Conservation (phyloP, 2,113 vertebrate genomes). For the Motacilla tschutschensis region DNA sequence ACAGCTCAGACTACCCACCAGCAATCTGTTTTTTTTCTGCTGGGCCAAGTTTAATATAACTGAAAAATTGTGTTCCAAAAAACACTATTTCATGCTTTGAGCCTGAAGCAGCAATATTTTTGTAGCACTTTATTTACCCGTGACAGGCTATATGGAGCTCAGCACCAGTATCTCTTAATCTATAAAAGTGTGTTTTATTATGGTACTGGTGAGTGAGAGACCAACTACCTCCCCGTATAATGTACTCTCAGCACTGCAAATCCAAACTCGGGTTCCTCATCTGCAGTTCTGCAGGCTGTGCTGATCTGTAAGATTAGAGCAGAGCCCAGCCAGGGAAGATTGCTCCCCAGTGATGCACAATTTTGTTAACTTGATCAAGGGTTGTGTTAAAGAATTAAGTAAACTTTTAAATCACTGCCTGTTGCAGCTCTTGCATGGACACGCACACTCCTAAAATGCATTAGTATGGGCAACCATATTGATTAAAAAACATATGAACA, state of each 20-base stretch:
- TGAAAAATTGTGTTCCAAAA: neutral
- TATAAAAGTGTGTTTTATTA: neutral
- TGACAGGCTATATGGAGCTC: neutral
- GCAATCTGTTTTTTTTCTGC: neutral
- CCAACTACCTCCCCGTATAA: neutral
- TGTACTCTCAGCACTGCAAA: neutral
- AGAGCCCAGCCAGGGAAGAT: constrained; percentile 2
- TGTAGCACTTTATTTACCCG: neutral
- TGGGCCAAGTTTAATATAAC: constrained; percentile 3
- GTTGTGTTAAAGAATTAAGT: constrained; percentile 41
- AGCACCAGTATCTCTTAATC: constrained; percentile 3
- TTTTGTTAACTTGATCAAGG: constrained; percentile 37
- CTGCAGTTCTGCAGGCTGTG: neutral
- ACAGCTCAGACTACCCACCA: neutral
- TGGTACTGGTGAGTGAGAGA: neutral
- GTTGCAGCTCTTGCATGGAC: neutral
- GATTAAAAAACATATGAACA: neutral
- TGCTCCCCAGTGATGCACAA: constrained; percentile 8
- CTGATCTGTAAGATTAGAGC: constrained; percentile 25
- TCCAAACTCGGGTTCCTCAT: neutral
- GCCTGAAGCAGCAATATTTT: constrained; percentile 25
- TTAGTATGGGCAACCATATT: neutral
- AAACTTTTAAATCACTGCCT: constrained; percentile 1
- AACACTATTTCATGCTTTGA: neutral
- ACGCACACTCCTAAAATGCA: neutral